phyloP scores from a whole-genome alignment of 1,140 invertebrate species.

The Periplaneta americana region DNA sequence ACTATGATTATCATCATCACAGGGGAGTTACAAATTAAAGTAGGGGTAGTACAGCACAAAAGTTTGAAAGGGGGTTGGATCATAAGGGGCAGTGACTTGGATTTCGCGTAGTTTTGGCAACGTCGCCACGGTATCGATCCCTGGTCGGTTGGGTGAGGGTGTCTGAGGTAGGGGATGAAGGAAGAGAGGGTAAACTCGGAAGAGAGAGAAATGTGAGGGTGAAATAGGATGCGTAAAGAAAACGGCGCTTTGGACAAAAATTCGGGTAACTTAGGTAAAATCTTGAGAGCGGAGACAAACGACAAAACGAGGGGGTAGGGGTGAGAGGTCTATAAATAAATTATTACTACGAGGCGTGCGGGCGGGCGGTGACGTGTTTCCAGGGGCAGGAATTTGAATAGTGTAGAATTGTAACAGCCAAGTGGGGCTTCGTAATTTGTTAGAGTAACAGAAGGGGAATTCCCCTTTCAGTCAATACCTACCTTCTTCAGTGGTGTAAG shows the following conservation, averaged over 20 bases:
- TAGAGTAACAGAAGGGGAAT: no score
- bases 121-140: neutral
- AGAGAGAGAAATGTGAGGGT: neutral
- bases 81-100: neutral
- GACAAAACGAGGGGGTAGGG: neutral
- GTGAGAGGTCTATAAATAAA: neutral
- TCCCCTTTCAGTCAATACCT: no score
- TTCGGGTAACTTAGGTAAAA: no score
- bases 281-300: neutral
- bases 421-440: no score
- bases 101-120: neutral
- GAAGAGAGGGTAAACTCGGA: neutral
- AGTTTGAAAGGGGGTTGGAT: neutral
- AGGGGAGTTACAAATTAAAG: neutral
- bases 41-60: neutral
- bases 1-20: neutral
- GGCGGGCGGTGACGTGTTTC: no score
- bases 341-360: no score
- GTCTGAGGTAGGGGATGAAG: neutral
- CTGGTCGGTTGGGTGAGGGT: neutral
- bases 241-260: no score
- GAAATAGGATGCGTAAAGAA: neutral
- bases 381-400: no score
- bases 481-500: no score
- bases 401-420: no score